A percentile compares a stretch with the other conserved stretches of the same genome.
Conservation (phyloP, 2,113 vertebrate genomes). For the Caracal caracal region DNA sequence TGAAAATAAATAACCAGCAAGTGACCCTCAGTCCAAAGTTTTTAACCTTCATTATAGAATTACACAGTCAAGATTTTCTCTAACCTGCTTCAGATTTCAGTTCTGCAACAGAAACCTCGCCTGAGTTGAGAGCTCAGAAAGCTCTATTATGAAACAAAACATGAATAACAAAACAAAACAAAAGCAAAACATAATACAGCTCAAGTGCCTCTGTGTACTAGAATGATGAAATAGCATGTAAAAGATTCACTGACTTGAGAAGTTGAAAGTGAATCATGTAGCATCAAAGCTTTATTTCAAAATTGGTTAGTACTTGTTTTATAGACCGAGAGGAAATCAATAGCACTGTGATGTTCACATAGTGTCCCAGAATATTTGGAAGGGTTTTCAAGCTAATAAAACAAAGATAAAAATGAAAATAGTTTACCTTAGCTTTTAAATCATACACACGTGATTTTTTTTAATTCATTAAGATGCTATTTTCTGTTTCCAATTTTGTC, state of each 20-base stretch:
- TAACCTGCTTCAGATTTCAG: background rate
- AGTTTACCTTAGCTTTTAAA: background rate
- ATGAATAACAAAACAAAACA: background rate
- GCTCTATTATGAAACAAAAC: background rate
- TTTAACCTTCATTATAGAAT: background rate
- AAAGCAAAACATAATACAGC: background rate
- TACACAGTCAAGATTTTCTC: background rate
- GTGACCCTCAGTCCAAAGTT: background rate
- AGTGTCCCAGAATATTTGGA: background rate
- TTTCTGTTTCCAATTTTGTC: background rate
- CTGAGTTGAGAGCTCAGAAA: background rate
- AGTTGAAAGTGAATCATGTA: background rate
- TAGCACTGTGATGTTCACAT: background rate
- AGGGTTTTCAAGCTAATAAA: background rate
- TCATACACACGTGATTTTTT: background rate
- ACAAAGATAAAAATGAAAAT: conserved; percentile 28
- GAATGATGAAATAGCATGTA: background rate
- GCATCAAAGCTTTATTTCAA: conserved; percentile 12
- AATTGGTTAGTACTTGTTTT: background rate
- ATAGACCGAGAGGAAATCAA: conserved; percentile 3
- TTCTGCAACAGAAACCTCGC: background rate
- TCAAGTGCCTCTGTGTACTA: background rate
- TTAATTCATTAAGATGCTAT: background rate
- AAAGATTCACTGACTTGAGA: background rate
- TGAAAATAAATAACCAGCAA: background rate